phyloP scores from a whole-genome alignment of 2,113 vertebrate genomes.

The Australoheros scitulus region DNA sequence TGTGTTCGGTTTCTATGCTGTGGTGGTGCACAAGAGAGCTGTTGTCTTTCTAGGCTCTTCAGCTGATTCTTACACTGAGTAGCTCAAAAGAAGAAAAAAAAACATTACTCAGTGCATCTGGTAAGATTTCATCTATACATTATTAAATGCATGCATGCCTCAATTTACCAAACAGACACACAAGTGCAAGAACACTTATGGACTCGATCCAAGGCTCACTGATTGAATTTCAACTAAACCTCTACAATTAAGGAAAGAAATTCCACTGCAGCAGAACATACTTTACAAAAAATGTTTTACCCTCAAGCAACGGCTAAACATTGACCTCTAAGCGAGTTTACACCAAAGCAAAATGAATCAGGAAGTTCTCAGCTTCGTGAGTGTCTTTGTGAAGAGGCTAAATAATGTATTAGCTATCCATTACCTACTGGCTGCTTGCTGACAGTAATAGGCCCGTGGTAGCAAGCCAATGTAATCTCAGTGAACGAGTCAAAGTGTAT shows the following conservation, averaged over 20 bases:
- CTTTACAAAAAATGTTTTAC: conserved; percentile 6
- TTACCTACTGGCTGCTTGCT: conserved; percentile 4
- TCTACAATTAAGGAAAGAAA: conserved; percentile 30
- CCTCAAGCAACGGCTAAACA: conserved; percentile 8
- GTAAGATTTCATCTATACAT: conserved; percentile 20
- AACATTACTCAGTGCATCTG: not conserved
- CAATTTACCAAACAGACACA: not conserved
- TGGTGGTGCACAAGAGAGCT: conserved; percentile 42
- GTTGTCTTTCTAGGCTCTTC: conserved; percentile 58
- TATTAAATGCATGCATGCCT: not conserved
- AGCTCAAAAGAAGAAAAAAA: not conserved
- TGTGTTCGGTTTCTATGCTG: conserved; percentile 44
- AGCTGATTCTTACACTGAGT: not conserved
- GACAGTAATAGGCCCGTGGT: conserved; percentile 3
- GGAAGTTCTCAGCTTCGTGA: conserved; percentile 12
- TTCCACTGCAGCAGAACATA: conserved; percentile 22
- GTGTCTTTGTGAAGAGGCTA: not conserved
- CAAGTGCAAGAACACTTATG: not conserved
- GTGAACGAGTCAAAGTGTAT: conserved; percentile 52
- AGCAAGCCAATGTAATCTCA: conserved; percentile 19
- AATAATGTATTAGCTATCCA: conserved; percentile 1
- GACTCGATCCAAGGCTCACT: conserved; percentile 12
- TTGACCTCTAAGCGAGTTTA: conserved; percentile 7
- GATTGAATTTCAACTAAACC: conserved; percentile 14
- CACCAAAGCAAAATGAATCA: conserved; percentile 10